Evolutionary conservation across 2,888 invertebrate species (phyloP).

Genomic region (Carabus problematicus): DNA sequence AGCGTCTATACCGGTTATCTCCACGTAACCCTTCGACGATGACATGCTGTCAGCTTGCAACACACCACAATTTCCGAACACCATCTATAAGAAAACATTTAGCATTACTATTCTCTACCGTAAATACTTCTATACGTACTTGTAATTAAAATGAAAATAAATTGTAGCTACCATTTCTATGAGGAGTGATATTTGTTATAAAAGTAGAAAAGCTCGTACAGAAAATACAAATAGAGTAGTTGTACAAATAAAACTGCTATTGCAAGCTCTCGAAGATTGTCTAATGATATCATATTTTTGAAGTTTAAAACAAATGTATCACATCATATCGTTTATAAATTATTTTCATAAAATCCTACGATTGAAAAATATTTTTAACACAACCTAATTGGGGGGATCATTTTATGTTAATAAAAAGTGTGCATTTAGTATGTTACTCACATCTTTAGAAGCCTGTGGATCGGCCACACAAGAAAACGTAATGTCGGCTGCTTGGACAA

Average conservation of each 20-base stretch:
- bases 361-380: not conserved
- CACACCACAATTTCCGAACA: constrained; percentile 95
- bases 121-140: too few relatives aligned
- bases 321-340: too few relatives aligned
- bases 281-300: not conserved
- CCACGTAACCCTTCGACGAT: constrained; percentile 88
- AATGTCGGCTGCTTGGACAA: constrained; percentile 89
- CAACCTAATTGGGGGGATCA: not conserved
- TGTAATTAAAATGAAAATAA: not conserved
- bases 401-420: not conserved
- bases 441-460: constrained; percentile 92
- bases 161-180: not conserved
- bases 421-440: constrained; percentile 59
- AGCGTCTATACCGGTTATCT: constrained; percentile 95
- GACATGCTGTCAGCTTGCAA: constrained; percentile 73
- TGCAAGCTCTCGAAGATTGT: not conserved
- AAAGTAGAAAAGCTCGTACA: constrained; percentile 7
- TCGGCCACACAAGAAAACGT: constrained; percentile 96
- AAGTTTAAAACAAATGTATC: too few relatives aligned
- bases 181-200: not conserved
- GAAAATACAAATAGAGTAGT: constrained; percentile 2
- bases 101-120: too few relatives aligned
- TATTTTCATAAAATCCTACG: not conserved
- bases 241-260: constrained; percentile 3
- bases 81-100: constrained; percentile 69